Evolutionary conservation across 2,797 vertebrate species (phyloP).

Genomic region (Perodicticus potto): DNA sequence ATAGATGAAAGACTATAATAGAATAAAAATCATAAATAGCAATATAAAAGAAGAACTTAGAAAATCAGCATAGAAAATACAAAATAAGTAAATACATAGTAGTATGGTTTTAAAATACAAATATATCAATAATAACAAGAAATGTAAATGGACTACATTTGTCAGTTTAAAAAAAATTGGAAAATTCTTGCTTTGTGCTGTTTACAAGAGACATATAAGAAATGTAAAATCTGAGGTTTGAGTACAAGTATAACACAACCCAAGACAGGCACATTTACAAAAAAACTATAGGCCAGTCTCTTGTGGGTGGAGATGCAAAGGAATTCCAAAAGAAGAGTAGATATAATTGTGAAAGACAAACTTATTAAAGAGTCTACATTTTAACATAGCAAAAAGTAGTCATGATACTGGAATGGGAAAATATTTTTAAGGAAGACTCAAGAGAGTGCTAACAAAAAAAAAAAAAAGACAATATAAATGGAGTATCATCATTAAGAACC

Average conservation of each 20-base stretch:
- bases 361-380: neutral
- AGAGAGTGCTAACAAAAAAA: neutral
- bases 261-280: neutral
- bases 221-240: neutral
- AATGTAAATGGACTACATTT: neutral
- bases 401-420: neutral
- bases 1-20: neutral
- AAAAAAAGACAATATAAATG: neutral
- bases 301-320: neutral
- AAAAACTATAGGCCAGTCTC: neutral
- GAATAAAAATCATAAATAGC: slow-evolving; percentile 3
- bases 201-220: neutral
- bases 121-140: neutral
- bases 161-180: neutral
- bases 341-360: neutral
- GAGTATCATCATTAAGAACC: neutral
- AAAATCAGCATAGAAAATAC: neutral
- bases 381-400: neutral
- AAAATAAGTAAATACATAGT: neutral
- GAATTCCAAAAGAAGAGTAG: neutral
- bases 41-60: neutral
- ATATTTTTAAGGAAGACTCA: neutral
- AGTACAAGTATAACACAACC: neutral
- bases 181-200: neutral
- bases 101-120: neutral